Base-by-base conservation (phyloP, 2,113 vertebrate genomes). In the Tenrec ecaudatus region DNA sequence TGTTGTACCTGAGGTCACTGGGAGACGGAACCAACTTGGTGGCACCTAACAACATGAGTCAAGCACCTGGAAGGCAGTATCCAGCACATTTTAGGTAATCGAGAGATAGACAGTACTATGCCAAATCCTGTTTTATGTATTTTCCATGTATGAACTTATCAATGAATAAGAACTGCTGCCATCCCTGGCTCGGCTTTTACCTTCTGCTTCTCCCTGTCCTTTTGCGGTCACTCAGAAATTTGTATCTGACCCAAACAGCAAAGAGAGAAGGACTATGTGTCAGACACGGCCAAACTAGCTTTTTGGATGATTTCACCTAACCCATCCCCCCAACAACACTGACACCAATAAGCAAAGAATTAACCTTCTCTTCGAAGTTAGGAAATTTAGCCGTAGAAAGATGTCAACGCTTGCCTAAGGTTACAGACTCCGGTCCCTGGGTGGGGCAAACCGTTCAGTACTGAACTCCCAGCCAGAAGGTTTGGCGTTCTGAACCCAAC, bases 391-490 rank as follows among this genome's bases (percentile, higher is more conserved):
- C 47, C 12, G 85, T 75, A 82, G 23, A 76, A 90, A 87, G 79
- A 94, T 84, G 78, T 89, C 94, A 68, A 25, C 85, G 82, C 57
- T 64, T 91, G 36, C 36, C 82, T 90, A 60, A 40, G 33, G 82
- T 64, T 79, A 75, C 33, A 77, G n/a, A 31, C 27, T 53, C 47
- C 47, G 16, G 68, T n/a, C 68, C 31, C 68, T n/a, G 31, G 31
- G 68, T 31, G 68, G 68, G 14, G n/a, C 68, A 69, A n/a, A n/a
- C 68, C 2, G 68, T 27, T n/a, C 29, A 69, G 14, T 69, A 15
- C 14, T 69, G 3, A 16, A 10, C 66, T 69, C 14, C 68, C 31
- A 69, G 68, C 68, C 23, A 25, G 68, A n/a, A n/a, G 68, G 68
- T n/a, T 53, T n/a, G 68, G 3, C 6, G 2, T 12, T 69, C 15